A percentile compares a stretch with the other conserved stretches of the same genome.
Conservation (phyloP, 1,140 invertebrate species). For the Caenorhabditis briggsae region DNA sequence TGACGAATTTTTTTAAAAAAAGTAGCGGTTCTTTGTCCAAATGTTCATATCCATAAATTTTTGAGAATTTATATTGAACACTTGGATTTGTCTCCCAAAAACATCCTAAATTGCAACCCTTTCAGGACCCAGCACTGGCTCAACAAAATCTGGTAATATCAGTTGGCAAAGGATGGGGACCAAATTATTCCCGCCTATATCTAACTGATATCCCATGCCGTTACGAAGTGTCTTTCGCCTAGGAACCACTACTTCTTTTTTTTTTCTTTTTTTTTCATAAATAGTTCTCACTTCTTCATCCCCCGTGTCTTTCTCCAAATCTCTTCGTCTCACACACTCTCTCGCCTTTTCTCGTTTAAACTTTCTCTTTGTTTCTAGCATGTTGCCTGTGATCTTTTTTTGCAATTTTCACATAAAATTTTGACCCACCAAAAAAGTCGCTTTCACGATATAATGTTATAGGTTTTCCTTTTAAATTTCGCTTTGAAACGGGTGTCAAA, state of each 20-base stretch:
- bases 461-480: conserved; percentile 50
- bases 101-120: not conserved
- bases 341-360: not conserved
- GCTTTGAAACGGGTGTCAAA: conserved; percentile 7
- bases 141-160: conserved; percentile 75
- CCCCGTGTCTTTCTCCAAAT: conserved; percentile 41
- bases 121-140: conserved; percentile 64
- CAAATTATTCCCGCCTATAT: conserved; percentile 73
- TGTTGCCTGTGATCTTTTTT: conserved; percentile 25
- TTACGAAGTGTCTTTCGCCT: conserved; percentile 76
- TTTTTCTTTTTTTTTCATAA: not conserved
- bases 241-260: conserved; percentile 3
- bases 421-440: not conserved
- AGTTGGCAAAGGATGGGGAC: conserved; percentile 74
- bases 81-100: too few relatives aligned
- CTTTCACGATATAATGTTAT: conserved; percentile 47
- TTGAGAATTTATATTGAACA: too few relatives aligned
- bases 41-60: too few relatives aligned
- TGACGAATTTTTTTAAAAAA: too few relatives aligned
- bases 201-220: conserved; percentile 75
- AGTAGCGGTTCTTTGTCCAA: too few relatives aligned
- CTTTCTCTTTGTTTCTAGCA: conserved; percentile 13
- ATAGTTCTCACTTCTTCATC: not conserved
- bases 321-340: conserved; percentile 29
- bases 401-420: not conserved